phyloP scores from a whole-genome alignment of 2,888 invertebrate species.

The Drosophila kuntzei region DNA sequence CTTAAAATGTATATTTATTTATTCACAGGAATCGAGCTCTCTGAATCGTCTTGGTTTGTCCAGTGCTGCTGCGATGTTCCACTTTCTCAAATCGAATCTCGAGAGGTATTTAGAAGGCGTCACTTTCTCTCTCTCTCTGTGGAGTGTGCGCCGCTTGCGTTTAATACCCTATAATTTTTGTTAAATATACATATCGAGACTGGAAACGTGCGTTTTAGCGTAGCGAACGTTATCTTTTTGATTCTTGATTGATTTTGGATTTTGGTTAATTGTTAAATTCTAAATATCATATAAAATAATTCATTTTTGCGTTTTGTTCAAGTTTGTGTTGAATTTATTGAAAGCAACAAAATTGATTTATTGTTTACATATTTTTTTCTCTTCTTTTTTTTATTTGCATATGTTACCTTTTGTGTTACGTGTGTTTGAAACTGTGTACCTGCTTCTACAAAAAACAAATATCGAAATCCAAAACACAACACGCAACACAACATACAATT shows the following conservation, averaged over 20 bases:
- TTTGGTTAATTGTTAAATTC: conserved; percentile 39
- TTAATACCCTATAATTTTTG: conserved; percentile 28
- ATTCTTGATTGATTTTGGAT: conserved; percentile 24
- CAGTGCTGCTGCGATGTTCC: conserved; percentile 87
- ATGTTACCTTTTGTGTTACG: conserved; percentile 74
- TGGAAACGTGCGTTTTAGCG: conserved; percentile 56
- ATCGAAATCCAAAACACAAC: conserved; percentile 26
- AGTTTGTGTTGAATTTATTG: conserved; percentile 55
- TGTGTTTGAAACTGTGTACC: conserved; percentile 75
- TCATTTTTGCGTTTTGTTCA: conserved; percentile 32
- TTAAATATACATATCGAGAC: conserved; percentile 21
- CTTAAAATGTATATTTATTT: not conserved
- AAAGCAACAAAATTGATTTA: conserved; percentile 33
- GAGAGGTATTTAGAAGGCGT: conserved; percentile 80
- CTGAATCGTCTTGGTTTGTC: conserved; percentile 89
- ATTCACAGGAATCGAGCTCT: conserved; percentile 89
- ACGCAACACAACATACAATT: conserved; percentile 11
- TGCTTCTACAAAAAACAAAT: conserved; percentile 63
- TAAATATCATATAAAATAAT: conserved; percentile 6
- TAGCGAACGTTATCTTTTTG: conserved; percentile 58
- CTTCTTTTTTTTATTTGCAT: conserved; percentile 70
- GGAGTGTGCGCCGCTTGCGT: conserved; percentile 74
- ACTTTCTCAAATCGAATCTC: conserved; percentile 83
- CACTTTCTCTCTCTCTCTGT: conserved; percentile 3
- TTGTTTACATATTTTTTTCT: conserved; percentile 32